Percentiles rank a stretch among this genome's conserved stretches.
Conservation (phyloP, 2,888 invertebrate genomes). For the Morinoia aosen region DNA sequence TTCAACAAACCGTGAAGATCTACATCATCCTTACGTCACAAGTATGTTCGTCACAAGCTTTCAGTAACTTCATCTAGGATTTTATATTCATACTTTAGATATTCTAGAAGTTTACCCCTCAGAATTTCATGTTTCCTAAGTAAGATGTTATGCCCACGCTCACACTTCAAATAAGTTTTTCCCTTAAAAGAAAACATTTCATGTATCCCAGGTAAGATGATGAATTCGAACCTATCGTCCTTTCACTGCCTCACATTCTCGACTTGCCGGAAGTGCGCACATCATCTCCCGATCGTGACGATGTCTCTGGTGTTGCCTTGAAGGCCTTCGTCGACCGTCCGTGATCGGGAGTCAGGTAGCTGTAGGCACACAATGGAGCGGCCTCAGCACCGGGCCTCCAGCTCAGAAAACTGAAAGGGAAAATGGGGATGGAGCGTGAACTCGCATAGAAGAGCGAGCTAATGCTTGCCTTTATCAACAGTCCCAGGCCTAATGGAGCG, state of each 20-base stretch:
- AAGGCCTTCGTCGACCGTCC: background rate
- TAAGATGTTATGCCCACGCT: no score
- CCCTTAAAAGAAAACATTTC: no score
- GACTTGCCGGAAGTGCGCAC: background rate
- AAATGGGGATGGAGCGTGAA: constrained; percentile 10
- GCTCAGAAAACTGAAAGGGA: background rate
- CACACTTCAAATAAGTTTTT: no score
- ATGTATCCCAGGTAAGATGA: background rate
- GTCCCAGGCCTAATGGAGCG: constrained; percentile 22
- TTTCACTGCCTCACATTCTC: background rate
- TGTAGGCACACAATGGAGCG: background rate
- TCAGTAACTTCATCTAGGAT: no score
- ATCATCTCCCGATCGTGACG: background rate
- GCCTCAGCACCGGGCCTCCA: background rate
- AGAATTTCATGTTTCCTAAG: no score
- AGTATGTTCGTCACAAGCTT: no score
- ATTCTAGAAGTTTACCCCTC: no score
- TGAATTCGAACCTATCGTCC: background rate
- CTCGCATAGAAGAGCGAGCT: constrained; percentile 5
- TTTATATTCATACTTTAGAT: no score
- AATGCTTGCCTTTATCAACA: constrained; percentile 37
- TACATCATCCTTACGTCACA: no score
- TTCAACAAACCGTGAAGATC: no score
- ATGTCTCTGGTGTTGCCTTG: background rate
- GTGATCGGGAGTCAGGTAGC: background rate